Base-by-base conservation (phyloP, 1,140 invertebrate species). In the Cydia strobilella region DNA sequence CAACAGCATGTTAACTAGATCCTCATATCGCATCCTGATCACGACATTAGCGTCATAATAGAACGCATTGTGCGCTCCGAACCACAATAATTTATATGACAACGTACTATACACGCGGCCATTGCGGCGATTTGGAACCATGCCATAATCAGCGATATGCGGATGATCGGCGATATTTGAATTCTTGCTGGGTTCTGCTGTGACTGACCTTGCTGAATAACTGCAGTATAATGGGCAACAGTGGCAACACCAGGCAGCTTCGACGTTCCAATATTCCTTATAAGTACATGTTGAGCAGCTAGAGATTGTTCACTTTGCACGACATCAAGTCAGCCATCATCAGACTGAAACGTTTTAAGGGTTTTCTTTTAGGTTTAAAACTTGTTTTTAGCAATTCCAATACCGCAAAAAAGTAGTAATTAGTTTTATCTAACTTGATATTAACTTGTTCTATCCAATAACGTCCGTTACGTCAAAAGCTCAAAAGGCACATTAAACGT, bases 21-120 rank as follows among this genome's bases (percentile, higher is more conserved):
- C n/a, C 65, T 42, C 74, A 79, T 76, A 80, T 77, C 75, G 63
- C 25, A 63, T 71, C 45, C 65, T 65, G 75, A 79, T 80, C 79
- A 69, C 48, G 74, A 66, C 77, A 75, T 79, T 80, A 82, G 81
- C 74, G 79, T 45, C 79, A 79, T 84, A 82, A 82, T 84, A 81
- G 79, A 82, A 84, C 79, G 79, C 80, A 84, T 82, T 84, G 76
- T 83, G 78, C 42, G 25, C 3, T 79, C 79, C 76, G 77, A 42
- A 74, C 66, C 77, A 79, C 65, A 69, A 69, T 82, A 82, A 82
- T 79, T 83, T 82, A 83, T 84, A 80, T 79, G 76, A 79, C 81
- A 78, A 77, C 76, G 77, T 73, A 62, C 76, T 66, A 74, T 76
- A 75, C 72, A 39, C 18, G 35, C n/a, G 18, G 31, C 35, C 74